Conservation (phyloP, 2,888 invertebrate species). For the Dilophus febrilis region DNA sequence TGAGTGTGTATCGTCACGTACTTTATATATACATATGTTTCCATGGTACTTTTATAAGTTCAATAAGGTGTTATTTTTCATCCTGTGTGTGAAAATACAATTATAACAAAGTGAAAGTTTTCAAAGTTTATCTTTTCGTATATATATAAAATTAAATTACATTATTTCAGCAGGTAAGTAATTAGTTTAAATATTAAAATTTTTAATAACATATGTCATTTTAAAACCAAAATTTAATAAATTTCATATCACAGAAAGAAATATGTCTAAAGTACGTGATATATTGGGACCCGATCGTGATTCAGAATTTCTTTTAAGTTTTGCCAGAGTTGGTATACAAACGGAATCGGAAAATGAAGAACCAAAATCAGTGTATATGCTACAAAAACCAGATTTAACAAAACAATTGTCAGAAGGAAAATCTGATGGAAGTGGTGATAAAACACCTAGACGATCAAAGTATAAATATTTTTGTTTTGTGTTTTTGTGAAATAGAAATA, state of each 20-base stretch:
- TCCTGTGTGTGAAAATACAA: too few species aligned
- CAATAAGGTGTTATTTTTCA: too few species aligned
- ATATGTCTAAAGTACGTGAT: conserved; percentile 31
- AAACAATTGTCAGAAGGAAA: conserved; percentile 6
- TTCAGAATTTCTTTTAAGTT: conserved; percentile 63
- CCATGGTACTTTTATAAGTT: too few species aligned
- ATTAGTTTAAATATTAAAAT: neutral
- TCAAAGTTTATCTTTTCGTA: too few species aligned
- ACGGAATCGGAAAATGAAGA: conserved; percentile 36
- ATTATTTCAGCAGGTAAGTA: neutral
- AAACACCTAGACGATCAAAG: conserved; percentile 2
- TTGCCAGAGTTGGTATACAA: conserved; percentile 49
- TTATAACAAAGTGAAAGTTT: too few species aligned
- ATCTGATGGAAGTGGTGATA: conserved; percentile 5
- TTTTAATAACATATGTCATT: conserved; percentile 2
- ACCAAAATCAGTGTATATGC: conserved; percentile 8
- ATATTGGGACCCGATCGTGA: conserved; percentile 51
- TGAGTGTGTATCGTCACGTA: too few species aligned
- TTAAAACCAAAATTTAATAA: neutral
- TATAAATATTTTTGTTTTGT: too few species aligned
- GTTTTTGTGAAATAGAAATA: too few species aligned
- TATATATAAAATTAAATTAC: too few species aligned
- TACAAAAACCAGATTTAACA: conserved; percentile 6
- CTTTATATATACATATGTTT: too few species aligned
- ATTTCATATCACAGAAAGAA: neutral